Evolutionary conservation across 2,113 vertebrate genomes (phyloP).

Genomic region (Chloebia gouldiae): DNA sequence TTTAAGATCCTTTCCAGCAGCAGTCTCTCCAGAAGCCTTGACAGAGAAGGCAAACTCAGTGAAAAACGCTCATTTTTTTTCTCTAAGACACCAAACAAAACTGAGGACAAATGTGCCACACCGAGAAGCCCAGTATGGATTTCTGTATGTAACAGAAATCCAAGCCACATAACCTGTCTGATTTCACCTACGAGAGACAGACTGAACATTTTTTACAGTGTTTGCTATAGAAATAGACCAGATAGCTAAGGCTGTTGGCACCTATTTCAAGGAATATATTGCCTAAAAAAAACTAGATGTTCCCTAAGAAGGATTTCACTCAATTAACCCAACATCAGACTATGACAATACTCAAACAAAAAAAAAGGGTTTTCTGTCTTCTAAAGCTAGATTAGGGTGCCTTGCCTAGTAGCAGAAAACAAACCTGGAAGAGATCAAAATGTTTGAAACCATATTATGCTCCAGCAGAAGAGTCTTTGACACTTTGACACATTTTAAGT

Average conservation of each 20-base stretch:
- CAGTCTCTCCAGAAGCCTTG: not conserved
- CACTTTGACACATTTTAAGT: not conserved
- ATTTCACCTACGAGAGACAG: not conserved
- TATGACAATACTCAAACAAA: not conserved
- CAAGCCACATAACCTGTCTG: not conserved
- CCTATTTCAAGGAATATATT: not conserved
- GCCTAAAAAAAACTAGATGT: not conserved
- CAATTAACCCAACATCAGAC: not conserved
- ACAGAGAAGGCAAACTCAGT: not conserved
- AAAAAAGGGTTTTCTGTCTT: not conserved
- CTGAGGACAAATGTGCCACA: not conserved
- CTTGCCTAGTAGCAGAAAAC: not conserved
- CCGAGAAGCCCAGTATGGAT: not conserved
- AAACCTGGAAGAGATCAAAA: not conserved
- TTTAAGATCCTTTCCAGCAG: not conserved
- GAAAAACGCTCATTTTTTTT: not conserved
- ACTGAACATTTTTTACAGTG: not conserved
- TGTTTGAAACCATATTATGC: not conserved
- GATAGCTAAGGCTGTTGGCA: not conserved
- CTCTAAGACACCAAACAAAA: not conserved
- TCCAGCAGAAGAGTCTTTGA: not conserved
- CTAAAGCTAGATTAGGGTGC: not conserved
- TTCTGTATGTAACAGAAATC: not conserved
- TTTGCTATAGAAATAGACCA: not conserved
- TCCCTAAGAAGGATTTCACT: not conserved